Evolutionary conservation across 2,888 invertebrate species (phyloP).

Genomic region (Acanthopleura granulata): DNA sequence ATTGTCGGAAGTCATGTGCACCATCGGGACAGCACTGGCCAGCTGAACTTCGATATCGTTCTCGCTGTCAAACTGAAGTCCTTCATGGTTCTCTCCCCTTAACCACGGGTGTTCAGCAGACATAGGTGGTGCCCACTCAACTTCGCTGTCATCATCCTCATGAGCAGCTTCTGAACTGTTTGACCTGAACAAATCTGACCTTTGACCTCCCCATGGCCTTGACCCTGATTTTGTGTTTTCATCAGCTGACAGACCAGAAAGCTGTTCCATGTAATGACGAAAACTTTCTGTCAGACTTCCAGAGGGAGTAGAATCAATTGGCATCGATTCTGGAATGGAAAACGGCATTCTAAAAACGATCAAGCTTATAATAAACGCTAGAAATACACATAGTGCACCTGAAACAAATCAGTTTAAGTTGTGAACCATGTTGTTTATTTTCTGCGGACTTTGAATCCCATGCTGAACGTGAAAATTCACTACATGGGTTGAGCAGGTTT

Average conservation of each 20-base stretch:
- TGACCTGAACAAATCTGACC: neutral
- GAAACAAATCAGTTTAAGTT: too few species aligned
- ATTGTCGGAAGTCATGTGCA: neutral
- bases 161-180: constrained; percentile 11
- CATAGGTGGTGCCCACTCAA: constrained; percentile 10
- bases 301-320: neutral
- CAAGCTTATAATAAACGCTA: too few species aligned
- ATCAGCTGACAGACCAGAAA: constrained; percentile 40
- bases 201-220: neutral
- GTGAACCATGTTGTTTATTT: too few species aligned
- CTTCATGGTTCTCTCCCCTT: neutral
- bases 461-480: too few species aligned
- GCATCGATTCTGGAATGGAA: constrained; percentile 2
- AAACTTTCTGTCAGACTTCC: constrained; percentile 43
- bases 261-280: constrained; percentile 52
- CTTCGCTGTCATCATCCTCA: constrained; percentile 23
- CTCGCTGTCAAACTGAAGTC: neutral
- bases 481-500: too few species aligned
- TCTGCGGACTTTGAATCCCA: too few species aligned
- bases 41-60: constrained; percentile 5
- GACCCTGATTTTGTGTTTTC: neutral
- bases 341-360: neutral
- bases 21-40: neutral
- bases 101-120: constrained; percentile 10
- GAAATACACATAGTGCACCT: too few species aligned